Base-by-base conservation (phyloP, 2,797 vertebrate species). In the Alca torda region DNA sequence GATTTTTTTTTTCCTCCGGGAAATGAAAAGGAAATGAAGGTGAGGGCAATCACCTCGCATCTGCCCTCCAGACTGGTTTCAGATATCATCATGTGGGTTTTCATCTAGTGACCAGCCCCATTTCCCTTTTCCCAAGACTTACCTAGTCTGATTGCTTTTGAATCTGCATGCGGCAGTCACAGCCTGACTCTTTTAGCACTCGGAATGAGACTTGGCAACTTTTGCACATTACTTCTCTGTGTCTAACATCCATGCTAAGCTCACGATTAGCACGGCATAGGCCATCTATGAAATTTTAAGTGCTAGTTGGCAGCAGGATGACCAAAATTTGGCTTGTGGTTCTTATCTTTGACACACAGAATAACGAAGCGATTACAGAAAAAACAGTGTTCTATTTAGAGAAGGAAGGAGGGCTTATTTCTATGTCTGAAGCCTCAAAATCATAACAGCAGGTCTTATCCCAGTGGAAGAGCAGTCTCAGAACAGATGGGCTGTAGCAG, bases 271-370 rank as follows among this genome's bases (percentile, higher is more conserved):
- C 76, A 59, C 91, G 37, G 93, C 93, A 80, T 60, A 91, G 87
- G 59, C 96, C 84, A 51, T 70, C 93, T 94, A 77, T 82, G 95
- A 92, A 96, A 96, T 81, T 92, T 79, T 69, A 95, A 96, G 57
- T 85, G 78, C 93, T 93, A 68, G 64, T n/a, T 97, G 97, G 95
- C 96, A 96, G 76, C 39, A 90, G n/a, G 46, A 53, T 91, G 65
- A 78, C 90, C 93, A 69, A 75, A 95, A 93, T 86, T 96, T 96
- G 93, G 94, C 93, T 91, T 2, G 2, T 43, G 48, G 72, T 53
- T 96, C 85, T 96, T 96, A 93, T 97, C 96, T 95, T 86, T 87
- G 81, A 94, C 95, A 69, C 87, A 61, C 95, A 95, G 59, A 96
- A 89, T 94, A 69, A 61, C 48, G 0, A 87, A 91, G 75, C 48